phyloP scores from a whole-genome alignment of 2,113 vertebrate genomes.

The Laticauda laticaudata region DNA sequence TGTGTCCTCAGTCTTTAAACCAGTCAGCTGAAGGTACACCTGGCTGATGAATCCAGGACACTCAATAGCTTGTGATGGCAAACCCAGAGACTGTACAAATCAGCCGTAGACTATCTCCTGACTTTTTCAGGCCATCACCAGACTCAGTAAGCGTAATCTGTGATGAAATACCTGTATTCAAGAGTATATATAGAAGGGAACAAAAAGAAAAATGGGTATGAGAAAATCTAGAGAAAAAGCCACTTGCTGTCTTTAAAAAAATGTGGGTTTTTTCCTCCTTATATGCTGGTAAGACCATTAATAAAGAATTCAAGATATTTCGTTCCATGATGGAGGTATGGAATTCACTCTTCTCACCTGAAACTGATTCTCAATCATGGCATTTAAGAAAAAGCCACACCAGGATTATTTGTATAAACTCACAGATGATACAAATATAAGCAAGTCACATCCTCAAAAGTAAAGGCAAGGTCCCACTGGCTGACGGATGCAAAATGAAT shows the following conservation, averaged over 20 bases:
- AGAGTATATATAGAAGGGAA: background rate
- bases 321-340: background rate
- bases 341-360: background rate
- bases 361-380: fast-evolving
- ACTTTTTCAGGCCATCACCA: background rate
- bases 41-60: background rate
- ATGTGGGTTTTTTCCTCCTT: background rate
- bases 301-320: background rate
- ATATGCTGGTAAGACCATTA: background rate
- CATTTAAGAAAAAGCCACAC: background rate
- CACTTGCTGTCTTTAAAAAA: background rate
- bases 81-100: constrained; percentile 24
- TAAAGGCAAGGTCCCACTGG: background rate
- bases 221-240: background rate
- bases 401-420: background rate
- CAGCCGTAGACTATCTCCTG: background rate
- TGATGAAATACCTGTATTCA: background rate
- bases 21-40: background rate
- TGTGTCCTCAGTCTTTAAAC: background rate
- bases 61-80: background rate
- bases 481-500: no score
- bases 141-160: background rate
- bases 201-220: background rate
- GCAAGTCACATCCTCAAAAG: background rate
- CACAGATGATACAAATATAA: background rate